Conservation (phyloP, 2,797 vertebrate species). For the Cottoperca gobio region DNA sequence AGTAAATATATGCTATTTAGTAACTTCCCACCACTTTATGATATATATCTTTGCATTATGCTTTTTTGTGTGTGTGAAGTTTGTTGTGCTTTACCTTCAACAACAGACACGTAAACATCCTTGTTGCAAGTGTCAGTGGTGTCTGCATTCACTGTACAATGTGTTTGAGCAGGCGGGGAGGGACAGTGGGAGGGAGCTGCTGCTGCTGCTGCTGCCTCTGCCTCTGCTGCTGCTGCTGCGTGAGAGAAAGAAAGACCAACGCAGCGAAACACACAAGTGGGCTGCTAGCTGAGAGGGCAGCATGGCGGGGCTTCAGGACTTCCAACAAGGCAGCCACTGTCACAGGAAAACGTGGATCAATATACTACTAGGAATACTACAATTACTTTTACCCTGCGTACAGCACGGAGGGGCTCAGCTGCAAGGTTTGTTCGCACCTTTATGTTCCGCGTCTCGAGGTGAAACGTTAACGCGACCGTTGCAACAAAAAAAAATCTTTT, state of each 20-base stretch:
- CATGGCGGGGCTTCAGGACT: conserved; percentile 93
- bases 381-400: conserved; percentile 88
- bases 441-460: conserved; percentile 15
- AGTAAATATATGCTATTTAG: too few species aligned
- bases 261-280: conserved; percentile 67
- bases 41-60: not conserved
- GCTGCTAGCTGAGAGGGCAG: conserved; percentile 85
- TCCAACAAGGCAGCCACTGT: conserved; percentile 88
- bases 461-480: conserved; percentile 28
- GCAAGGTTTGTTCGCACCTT: conserved; percentile 85
- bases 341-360: conserved; percentile 93
- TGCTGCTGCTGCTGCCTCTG: conserved; percentile 12
- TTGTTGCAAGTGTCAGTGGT: conserved; percentile 6
- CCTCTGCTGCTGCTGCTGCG: conserved; percentile 22
- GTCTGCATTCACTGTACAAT: conserved; percentile 7
- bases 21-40: too few species aligned
- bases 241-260: conserved; percentile 71
- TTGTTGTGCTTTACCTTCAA: not conserved
- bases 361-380: conserved; percentile 91
- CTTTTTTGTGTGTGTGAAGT: not conserved
- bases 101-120: conserved; percentile 16
- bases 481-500: conserved; percentile 8
- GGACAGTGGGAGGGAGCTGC: conserved; percentile 48
- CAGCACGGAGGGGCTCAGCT: conserved; percentile 92
- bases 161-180: conserved; percentile 26